Evolutionary conservation across 2,888 invertebrate genomes (phyloP), one percentile per base, ranked within the genome.

Genomic region (Herminia tarsipennalis): DNA sequence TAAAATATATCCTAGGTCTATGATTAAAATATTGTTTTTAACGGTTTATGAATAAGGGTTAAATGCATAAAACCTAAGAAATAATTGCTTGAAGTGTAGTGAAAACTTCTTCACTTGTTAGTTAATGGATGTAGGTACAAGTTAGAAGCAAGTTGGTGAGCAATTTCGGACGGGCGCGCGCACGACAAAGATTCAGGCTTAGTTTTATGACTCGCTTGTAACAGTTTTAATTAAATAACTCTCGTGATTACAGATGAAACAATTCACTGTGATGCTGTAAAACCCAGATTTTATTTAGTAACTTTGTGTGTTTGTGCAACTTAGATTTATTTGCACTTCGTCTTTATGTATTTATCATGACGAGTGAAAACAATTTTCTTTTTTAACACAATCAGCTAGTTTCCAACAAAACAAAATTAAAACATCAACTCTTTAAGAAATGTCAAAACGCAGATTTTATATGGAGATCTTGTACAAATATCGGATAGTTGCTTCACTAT

Each of bases 141-240:
- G 70, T 74, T 57, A 33, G 46, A 41, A 45, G 62, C 59, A 75
- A 81, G 76, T 79, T 79, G 51, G 61, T 40, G 56, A 74, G 74
- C 71, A 70, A 78, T 78, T 78, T 73, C 55, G 59, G 64, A 67
- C 62, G 59, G 66, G 61, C 52, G 62, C 62, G 66, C 51, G 54
- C 54, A 47, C 68, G 75, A 76, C 78, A 76, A 78, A 80, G 80
- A 81, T 79, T 74, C 46, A 53, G 69, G 63, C 65, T 74, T 76
- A 76, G 73, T 79, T 82, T 80, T 79, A 81, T 74, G 76, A 76
- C 65, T 76, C 63, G 73, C 73, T 76, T 70, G 72, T 66, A 68
- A 70, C 73, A 77, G 78, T 77, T 81, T 79, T 81, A 80, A 81
- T 81, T 73, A 78, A 81, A 81, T 77, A 64, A 60, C 67, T 64